These are phyloP conservation scores for Sebastes reedi DNA, from an alignment of 2,797 vertebrate genomes.

Conservation along the genomic window DNA sequence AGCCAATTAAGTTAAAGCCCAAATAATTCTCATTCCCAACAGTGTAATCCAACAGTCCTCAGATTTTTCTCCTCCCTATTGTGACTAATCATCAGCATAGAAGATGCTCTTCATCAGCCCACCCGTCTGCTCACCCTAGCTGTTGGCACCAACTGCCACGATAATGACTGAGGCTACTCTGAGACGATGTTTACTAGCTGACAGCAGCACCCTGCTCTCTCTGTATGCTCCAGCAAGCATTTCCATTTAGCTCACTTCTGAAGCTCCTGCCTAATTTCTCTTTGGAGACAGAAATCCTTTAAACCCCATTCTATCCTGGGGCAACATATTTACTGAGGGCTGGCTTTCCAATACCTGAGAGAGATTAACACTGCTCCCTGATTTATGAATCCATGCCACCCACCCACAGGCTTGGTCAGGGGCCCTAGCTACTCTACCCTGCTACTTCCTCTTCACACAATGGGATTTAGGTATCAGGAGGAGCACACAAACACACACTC, in stretches of 20 bases:
- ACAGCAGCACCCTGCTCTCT: slow-evolving; percentile 88
- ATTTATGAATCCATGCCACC: slow-evolving; percentile 97
- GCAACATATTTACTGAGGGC: slow-evolving; percentile 98
- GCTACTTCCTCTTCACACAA: slow-evolving; percentile 72
- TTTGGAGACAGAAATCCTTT: slow-evolving; percentile 99
- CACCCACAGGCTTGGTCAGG: slow-evolving; percentile 81
- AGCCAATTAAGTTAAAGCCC: slow-evolving; percentile 41
- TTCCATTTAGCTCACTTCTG: slow-evolving; percentile 96
- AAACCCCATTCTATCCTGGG: slow-evolving; percentile 95
- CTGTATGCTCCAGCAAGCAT: slow-evolving; percentile 93
- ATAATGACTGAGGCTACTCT: slow-evolving; percentile 92
- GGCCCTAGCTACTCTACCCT: slow-evolving; percentile 66
- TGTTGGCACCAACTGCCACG: slow-evolving; percentile 78
- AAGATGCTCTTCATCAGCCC: slow-evolving; percentile 74
- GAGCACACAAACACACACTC: slow-evolving; percentile 45
- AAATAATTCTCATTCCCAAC: slow-evolving; percentile 44
- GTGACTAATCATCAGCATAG: slow-evolving; percentile 74
- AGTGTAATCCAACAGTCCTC: slow-evolving; percentile 53
- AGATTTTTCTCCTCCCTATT: slow-evolving; percentile 63
- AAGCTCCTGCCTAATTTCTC: slow-evolving; percentile 95
- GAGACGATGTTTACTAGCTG: slow-evolving; percentile 93
- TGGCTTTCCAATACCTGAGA: slow-evolving; percentile 95
- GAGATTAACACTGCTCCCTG: slow-evolving; percentile 95
- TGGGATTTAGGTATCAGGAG: slow-evolving; percentile 71
- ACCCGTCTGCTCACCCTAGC: slow-evolving; percentile 69